Percentiles rank a stretch among this genome's conserved stretches.
phyloP scores from a whole-genome alignment of 1,140 invertebrate species.

The Listronotus bonariensis region DNA sequence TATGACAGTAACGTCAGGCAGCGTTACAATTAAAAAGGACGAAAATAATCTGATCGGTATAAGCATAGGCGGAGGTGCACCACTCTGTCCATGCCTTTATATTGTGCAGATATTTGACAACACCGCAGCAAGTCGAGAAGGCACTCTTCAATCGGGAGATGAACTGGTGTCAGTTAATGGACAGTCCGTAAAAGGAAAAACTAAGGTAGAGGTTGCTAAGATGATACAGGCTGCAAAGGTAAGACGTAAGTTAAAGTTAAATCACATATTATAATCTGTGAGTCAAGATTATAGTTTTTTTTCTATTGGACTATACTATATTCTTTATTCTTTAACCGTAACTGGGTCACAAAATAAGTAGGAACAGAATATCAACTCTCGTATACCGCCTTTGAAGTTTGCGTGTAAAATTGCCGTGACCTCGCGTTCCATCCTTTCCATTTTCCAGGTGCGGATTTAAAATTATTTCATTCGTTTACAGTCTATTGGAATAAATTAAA shows the following conservation, averaged over 20 bases:
- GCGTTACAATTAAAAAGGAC: constrained; percentile 89
- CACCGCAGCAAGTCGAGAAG: constrained; percentile 89
- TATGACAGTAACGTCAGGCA: constrained; percentile 96
- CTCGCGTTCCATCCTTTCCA: too few species aligned
- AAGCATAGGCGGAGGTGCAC: constrained; percentile 95
- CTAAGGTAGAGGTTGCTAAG: constrained; percentile 97
- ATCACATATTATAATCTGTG: too few species aligned
- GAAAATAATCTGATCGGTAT: constrained; percentile 96
- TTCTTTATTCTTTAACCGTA: too few species aligned
- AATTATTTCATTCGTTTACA: too few species aligned
- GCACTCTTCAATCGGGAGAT: constrained; percentile 93
- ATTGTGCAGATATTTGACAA: constrained; percentile 98
- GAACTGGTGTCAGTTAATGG: constrained; percentile 94
- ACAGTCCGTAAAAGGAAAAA: constrained; percentile 91
- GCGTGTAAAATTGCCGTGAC: too few species aligned
- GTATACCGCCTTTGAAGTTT: too few species aligned
- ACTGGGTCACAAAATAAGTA: too few species aligned
- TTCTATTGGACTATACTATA: too few species aligned
- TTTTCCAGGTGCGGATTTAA: too few species aligned
- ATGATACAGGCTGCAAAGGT: constrained; percentile 93
- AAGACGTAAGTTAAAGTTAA: constrained; percentile 10
- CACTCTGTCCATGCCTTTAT: constrained; percentile 95
- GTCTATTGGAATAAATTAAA: too few species aligned
- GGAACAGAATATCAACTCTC: too few species aligned
- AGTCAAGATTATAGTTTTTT: too few species aligned